Evolutionary conservation across 2,888 invertebrate genomes (phyloP), one percentile per base, ranked within the genome.

Genomic region (Crepidodera aurea): DNA sequence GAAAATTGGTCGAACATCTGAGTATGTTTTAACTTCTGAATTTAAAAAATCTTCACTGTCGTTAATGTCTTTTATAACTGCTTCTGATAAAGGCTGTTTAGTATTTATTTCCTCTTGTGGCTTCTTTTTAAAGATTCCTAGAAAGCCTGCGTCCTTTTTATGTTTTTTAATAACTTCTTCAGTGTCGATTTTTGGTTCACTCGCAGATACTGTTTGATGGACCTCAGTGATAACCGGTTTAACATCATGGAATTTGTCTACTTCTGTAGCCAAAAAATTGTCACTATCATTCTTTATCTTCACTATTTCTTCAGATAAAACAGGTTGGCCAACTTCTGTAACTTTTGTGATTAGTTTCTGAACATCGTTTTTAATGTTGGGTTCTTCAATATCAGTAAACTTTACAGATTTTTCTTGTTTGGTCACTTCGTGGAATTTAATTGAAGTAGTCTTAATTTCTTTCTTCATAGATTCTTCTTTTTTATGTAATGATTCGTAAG

Each of bases 21-120:
- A 61, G 42, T 68, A 67, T 39, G 66, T 64, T 7, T 65, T 63
- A 51, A 76, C 57, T 69, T 76, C 75, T 5, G 66, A 57, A 46
- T 64, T 60, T 12, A 76, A 27, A 51, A 75, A 76, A 0, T 13
- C 18, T 15, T 62, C 44, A 59, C 32, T 56, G 22, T 53, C 58
- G 27, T 25, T 10, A n/a, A 48, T 39, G 1, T 51, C 10, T 42
- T 55, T 40, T 3, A 10, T 8, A 2, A 12, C 15, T 13, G 29
- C n/a, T 46, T 53, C 12, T 0, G 18, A 15, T 6, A 60, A 22
- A 8, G 60, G 25, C 8, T 42, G 27, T 22, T 48, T 16, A n/a
- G 39, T 29, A 2, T 16, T 32, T 19, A 6, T 48, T 39, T 60
- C 53, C 44, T 46, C 34, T 2, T 18, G 22, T 7, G 13, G 22